Percentiles rank a stretch among this genome's conserved stretches.
Conservation (phyloP, 1,140 invertebrate genomes). For the Oryctes rhinoceros region DNA sequence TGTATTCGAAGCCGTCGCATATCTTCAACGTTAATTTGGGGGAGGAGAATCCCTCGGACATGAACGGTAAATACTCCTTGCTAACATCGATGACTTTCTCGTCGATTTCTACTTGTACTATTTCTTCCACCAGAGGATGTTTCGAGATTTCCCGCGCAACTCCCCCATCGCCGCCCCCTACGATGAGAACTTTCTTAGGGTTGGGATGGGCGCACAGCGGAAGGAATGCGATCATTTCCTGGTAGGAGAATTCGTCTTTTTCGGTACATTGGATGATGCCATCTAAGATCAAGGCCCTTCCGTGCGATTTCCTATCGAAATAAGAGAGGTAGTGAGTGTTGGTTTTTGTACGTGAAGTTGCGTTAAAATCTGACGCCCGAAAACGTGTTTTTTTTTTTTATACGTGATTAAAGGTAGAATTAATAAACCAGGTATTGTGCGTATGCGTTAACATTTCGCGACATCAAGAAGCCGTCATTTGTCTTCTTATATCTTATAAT, state of each 20-base stretch:
- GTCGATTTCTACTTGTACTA: conserved; percentile 97
- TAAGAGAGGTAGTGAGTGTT: not conserved
- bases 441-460: too few relatives aligned
- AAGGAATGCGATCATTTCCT: conserved; percentile 97
- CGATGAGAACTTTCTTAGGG: conserved; percentile 92
- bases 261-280: conserved; percentile 98
- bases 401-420: too few relatives aligned
- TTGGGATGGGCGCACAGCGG: conserved; percentile 91
- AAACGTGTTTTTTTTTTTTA: too few relatives aligned
- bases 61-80: conserved; percentile 88
- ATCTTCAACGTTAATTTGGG: conserved; percentile 86
- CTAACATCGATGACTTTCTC: conserved; percentile 89
- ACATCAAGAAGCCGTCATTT: too few relatives aligned
- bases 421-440: too few relatives aligned
- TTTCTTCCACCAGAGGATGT: conserved; percentile 86
- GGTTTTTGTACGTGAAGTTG: too few relatives aligned
- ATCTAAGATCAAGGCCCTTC: conserved; percentile 90
- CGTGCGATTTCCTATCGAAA: conserved; percentile 79
- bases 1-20: conserved; percentile 95
- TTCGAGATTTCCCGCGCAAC: conserved; percentile 95
- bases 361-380: too few relatives aligned
- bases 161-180: conserved; percentile 97
- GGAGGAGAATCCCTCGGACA: conserved; percentile 86
- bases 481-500: too few relatives aligned
- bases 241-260: conserved; percentile 96